Conservation (phyloP, 2,888 invertebrate genomes). For the Malthinus seriepunctatus region DNA sequence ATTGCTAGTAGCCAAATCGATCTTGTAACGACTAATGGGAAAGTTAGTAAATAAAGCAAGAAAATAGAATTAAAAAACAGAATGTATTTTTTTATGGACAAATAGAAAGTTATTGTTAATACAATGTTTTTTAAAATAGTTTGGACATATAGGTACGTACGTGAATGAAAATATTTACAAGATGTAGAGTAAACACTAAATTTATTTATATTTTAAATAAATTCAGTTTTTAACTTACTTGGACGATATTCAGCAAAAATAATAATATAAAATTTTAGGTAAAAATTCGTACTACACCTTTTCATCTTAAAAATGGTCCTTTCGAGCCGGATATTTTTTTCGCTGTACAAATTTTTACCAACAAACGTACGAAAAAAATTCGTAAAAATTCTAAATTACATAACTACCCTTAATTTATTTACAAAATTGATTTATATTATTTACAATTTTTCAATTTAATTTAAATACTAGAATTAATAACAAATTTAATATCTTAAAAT, state of each 20-base stretch:
- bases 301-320: background rate
- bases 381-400: conserved; percentile 20
- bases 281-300: background rate
- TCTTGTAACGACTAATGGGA: too few relatives aligned
- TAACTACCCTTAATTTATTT: conserved; percentile 2
- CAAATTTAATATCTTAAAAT: background rate
- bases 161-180: conserved; percentile 21
- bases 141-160: conserved; percentile 11
- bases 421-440: conserved; percentile 6
- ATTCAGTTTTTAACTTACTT: conserved; percentile 19
- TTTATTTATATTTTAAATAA: conserved; percentile 11
- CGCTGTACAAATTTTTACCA: conserved; percentile 3
- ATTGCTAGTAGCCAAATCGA: too few relatives aligned
- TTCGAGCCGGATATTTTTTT: background rate
- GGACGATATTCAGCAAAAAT: conserved; percentile 18
- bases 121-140: conserved; percentile 21
- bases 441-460: conserved; percentile 3
- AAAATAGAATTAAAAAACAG: conserved; percentile 14
- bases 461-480: conserved; percentile 3
- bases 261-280: conserved; percentile 9
- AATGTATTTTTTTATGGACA: conserved; percentile 26
- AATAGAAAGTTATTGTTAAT: conserved; percentile 21
- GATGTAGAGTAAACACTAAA: conserved; percentile 8
- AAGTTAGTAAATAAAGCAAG: background rate
- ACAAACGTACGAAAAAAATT: conserved; percentile 7